Conservation (phyloP, 2,888 invertebrate genomes). For the Drymonia ruficornis region DNA sequence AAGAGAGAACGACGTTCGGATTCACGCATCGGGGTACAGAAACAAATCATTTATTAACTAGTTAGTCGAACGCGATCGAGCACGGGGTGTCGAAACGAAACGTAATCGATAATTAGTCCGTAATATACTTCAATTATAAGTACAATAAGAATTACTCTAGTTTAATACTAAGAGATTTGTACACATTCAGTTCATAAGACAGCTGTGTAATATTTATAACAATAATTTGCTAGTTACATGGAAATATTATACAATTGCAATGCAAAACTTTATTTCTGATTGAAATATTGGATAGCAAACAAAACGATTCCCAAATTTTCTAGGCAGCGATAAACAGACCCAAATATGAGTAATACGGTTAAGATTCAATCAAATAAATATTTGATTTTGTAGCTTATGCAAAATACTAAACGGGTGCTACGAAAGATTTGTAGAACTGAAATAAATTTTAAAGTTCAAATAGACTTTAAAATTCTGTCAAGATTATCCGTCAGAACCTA, state of each 20-base stretch:
- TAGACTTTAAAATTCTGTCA: too few species aligned
- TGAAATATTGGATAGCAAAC: neutral
- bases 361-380: too few species aligned
- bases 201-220: conserved; percentile 16
- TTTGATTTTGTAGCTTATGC: too few species aligned
- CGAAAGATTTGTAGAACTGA: too few species aligned
- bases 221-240: neutral
- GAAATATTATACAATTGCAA: neutral
- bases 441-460: too few species aligned
- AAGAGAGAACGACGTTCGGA: conserved; percentile 47
- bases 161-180: conserved; percentile 43
- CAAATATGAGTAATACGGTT: too few species aligned
- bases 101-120: conserved; percentile 12
- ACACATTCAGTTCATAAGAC: conserved; percentile 45
- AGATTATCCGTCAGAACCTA: too few species aligned
- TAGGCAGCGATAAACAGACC: neutral
- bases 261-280: neutral
- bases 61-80: conserved; percentile 16
- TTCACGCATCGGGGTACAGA: conserved; percentile 29
- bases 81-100: conserved; percentile 21
- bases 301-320: neutral
- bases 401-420: too few species aligned
- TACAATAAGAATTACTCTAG: conserved; percentile 28
- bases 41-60: conserved; percentile 5
- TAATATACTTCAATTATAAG: neutral